Evolutionary conservation across 2,888 invertebrate species (phyloP), one percentile per base, ranked within the genome.

Genomic region (Lycaena phlaeas): DNA sequence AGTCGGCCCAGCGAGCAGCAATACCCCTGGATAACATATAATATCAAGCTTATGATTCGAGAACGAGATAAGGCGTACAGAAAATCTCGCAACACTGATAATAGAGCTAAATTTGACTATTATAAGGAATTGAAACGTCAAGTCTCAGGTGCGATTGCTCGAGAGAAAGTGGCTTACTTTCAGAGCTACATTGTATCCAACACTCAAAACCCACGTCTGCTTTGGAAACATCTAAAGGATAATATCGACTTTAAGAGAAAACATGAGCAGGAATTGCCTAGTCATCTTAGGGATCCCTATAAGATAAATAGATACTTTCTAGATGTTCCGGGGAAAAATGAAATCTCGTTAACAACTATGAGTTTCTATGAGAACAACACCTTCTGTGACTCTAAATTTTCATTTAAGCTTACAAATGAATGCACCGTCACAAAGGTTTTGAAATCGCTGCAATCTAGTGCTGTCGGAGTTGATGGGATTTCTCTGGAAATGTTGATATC

Each of bases 11-110:
- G n/a, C n/a, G n/a, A n/a, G 2, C 14, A 22, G 5, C n/a, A 26
- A 3, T 41, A 37, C 15, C 41, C 37, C 2, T 38, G 41, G 41
- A 30, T 41, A 12, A 41, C 37, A 4, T n/a, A n/a, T n/a, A n/a
- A n/a, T n/a, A n/a, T n/a, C n/a, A n/a, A n/a, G n/a, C n/a, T n/a
- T 41, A 38, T 41, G 30, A 37, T 41, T 36, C 14, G 4, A 7
- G 3, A 7, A n/a, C 36, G 41, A 1, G 18, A 41, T 12, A 17
- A 36, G 4, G 41, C 36, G 4, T 18, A 36, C n/a, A 26, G 17
- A 11, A 17, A 28, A 22, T 29, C 18, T 14, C 15, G 25, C 2
- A 14, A 12, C 4, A 39, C 25, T 3, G 30, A 30, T 3, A 10
- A 14, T 11, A 22, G 4, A 2, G 2, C 25, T 5, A 9, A 29